phyloP scores from a whole-genome alignment of 1,140 invertebrate genomes.

The Conus ventricosus region DNA sequence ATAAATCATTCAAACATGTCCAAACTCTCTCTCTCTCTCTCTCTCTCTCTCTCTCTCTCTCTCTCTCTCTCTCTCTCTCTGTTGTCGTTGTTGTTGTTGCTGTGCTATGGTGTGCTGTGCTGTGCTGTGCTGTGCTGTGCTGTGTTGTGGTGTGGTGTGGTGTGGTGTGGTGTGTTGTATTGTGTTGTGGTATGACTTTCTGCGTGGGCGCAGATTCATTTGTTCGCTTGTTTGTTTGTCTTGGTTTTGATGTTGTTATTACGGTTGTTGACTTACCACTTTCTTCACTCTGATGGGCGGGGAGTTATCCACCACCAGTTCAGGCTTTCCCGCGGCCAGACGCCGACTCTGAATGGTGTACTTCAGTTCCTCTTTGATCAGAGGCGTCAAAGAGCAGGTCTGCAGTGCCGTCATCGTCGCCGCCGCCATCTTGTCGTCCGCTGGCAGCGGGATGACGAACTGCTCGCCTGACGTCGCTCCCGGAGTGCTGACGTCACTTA shows the following conservation, averaged over 20 bases:
- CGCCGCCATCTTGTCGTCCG: constrained; percentile 45
- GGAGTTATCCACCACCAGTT: constrained; percentile 61
- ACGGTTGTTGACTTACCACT: constrained; percentile 32
- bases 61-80: too few species aligned
- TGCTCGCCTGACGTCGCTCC: constrained; percentile 7
- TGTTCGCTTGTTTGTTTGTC: too few species aligned
- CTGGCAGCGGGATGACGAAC: background rate
- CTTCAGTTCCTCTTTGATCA: constrained; percentile 94
- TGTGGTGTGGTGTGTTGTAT: background rate
- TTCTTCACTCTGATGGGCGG: constrained; percentile 9
- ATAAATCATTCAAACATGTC: too few species aligned
- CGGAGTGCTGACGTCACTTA: background rate
- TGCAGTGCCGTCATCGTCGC: constrained; percentile 49
- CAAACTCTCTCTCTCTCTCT: too few species aligned
- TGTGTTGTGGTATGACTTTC: background rate
- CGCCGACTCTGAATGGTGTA: constrained; percentile 91
- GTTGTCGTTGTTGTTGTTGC: too few species aligned
- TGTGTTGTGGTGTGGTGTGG: background rate
- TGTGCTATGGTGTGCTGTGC: too few species aligned
- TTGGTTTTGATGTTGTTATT: too few species aligned
- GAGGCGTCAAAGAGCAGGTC: constrained; percentile 87
- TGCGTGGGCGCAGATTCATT: too few species aligned
- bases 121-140: too few species aligned
- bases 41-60: too few species aligned
- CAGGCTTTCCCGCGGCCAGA: constrained; percentile 74